Percentiles rank a stretch among this genome's conserved stretches.
phyloP scores from a whole-genome alignment of 2,113 vertebrate genomes.

The Leucosticte australis region DNA sequence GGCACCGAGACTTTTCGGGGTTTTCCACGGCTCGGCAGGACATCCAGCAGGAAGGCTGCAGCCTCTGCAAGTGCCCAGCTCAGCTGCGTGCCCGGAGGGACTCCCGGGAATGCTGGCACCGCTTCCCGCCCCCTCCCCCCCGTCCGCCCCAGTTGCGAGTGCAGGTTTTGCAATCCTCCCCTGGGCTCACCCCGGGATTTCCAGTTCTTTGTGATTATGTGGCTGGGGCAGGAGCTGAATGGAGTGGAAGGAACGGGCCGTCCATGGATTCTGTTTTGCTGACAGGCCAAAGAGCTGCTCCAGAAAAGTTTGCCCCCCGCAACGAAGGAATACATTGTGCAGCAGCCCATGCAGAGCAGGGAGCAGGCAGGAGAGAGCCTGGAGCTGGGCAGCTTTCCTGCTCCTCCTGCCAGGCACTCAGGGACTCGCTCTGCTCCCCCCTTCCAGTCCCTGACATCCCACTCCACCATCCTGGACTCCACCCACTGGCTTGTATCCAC shows the following conservation, averaged over 20 bases:
- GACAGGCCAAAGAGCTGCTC: background rate
- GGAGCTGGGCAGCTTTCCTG: background rate
- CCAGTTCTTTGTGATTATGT: conserved; percentile 8
- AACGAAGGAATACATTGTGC: background rate
- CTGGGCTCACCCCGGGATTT: conserved; percentile 45
- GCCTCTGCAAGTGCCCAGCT: background rate
- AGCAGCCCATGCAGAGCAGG: accelerated
- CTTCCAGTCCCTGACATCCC: background rate
- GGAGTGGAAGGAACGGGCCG: background rate
- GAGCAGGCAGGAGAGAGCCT: background rate
- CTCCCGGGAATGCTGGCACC: background rate
- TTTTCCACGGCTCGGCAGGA: accelerated
- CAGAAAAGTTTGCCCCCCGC: background rate
- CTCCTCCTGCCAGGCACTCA: background rate
- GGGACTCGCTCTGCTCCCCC: accelerated
- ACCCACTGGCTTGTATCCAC: accelerated
- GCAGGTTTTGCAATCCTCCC: conserved; percentile 55
- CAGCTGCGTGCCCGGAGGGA: background rate
- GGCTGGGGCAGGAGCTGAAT: background rate
- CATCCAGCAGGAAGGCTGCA: background rate
- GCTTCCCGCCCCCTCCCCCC: background rate
- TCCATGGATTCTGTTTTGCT: background rate
- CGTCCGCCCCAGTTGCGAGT: background rate
- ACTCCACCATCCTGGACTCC: background rate
- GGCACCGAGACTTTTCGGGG: background rate